Evolutionary conservation across 1,140 invertebrate genomes (phyloP), one percentile per base, ranked within the genome.

Genomic region (Aethina tumida): DNA sequence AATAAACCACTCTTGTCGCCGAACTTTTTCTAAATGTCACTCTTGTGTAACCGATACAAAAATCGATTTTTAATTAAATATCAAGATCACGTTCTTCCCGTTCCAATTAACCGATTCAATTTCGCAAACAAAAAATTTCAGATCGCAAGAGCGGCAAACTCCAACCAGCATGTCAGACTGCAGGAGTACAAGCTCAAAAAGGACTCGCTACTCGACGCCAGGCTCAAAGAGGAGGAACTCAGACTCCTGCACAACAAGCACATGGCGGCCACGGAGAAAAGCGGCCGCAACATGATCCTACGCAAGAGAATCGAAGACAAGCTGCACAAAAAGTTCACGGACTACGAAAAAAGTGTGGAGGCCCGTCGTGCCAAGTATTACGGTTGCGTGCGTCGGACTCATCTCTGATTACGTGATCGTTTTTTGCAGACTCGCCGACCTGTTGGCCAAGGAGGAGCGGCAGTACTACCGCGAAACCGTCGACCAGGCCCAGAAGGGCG

Each of bases 381-480:
- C 22, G 18, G 9, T 14, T 37, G 16, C 3, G 12, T 15, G 26
- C 9, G 10, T 30, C 24, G 10, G 7, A 2, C 8, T 1, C 12
- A n/a, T 36, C 2, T 27, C 12, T 28, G 2, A 9, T 35, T 3
- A 28, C 16, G 32, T 22, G 19, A 43, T 6, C n/a, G 15, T 16
- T 13, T 16, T 30, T 35, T 43, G 15, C 7, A 59, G 58, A 39
- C 43, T 62, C 18, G 28, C 39, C 19, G 46, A 57, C 8, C 22
- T 62, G 19, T 35, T 59, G 6, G 45, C 43, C 10, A 43, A 42
- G 19, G 59, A 62, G 35, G 56, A 60, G 43, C 21, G 45, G 17
- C 33, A 48, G 25, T 52, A 37, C 19, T 47, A 52, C 30, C 32
- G 28, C n/a, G 56, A 60, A 44, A 56, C 55, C 6, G 43, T 58